Base-by-base conservation (phyloP, 2,797 vertebrate species). In the Hylomyscus alleni region DNA sequence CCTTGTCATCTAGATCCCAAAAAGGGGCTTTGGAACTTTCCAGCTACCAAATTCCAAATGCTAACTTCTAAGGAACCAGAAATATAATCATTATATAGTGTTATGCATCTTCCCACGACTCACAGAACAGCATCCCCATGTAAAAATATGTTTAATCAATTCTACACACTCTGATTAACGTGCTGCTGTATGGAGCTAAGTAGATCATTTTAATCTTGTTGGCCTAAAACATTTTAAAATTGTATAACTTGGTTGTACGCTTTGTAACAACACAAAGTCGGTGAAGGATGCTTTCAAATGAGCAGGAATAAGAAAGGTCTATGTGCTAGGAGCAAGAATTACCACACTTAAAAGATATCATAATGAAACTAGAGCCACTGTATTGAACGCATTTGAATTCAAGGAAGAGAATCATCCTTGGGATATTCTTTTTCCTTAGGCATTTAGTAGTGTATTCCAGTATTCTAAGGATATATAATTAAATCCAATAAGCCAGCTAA, bases 141-240 rank as follows among this genome's bases (percentile, higher is more conserved):
- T 91, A 84, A 91, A 95, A 95, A 90, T 89, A 56, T 40, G 13
- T 69, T 85, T 95, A 54, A 90, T 91, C 50, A 89, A 47, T 93
- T 95, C 77, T 5, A 54, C 37, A 93, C 44, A 67, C 89, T 90
- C 84, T 94, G 91, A 96, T 94, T 95, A 95, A 93, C 50, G 67
- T 83, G 94, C 86, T 89, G 58, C 31, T 94, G 29, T 85, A 15
- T 47, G 72, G 72, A 89, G 86, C 93, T 93, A 97, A 94, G 67
- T 78, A 73, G 83, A 95, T 91, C 77, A 80, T 88, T 95, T 97
- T 91, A 85, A 96, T 97, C 50, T 95, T 95, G 22, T 77, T 93
- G 73, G 91, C 93, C 93, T 95, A 62, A 96, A 87, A 92, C 95
- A 91, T 92, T 93, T 91, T 96, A 85, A 95, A 95, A 72, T 95